Percentiles rank a stretch among this genome's conserved stretches.
Evolutionary conservation across 2,888 invertebrate genomes (phyloP).

Genomic region (Isoperla grammatica): DNA sequence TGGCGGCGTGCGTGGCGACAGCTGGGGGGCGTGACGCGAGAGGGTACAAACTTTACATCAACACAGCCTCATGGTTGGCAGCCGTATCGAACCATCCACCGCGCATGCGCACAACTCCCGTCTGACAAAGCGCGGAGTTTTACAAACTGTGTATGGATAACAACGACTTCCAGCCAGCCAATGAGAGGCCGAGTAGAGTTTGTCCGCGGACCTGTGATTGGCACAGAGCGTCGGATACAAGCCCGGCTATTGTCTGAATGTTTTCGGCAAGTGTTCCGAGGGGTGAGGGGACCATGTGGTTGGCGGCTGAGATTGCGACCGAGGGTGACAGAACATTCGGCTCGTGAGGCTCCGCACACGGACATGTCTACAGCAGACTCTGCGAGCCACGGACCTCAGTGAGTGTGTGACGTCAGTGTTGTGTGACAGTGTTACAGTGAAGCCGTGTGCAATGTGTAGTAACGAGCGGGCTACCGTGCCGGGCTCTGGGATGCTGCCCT

Average conservation of each 20-base stretch:
- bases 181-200: constrained; percentile 2
- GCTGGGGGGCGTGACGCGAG: background rate
- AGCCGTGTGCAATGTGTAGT: constrained; percentile 40
- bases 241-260: constrained; percentile 4
- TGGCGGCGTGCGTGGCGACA: background rate
- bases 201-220: constrained; percentile 5
- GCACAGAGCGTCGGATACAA: constrained; percentile 5
- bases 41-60: background rate
- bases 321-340: too few relatives aligned
- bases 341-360: too few relatives aligned
- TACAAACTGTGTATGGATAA: constrained; percentile 13
- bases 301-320: too few relatives aligned
- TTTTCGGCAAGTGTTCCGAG: background rate
- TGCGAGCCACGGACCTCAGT: too few relatives aligned
- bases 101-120: background rate
- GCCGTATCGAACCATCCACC: background rate
- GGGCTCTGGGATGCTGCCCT: constrained; percentile 29
- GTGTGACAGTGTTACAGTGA: background rate
- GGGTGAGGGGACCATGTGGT: too few relatives aligned
- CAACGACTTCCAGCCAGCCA: constrained; percentile 1
- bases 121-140: constrained; percentile 1
- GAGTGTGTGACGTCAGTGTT: too few relatives aligned
- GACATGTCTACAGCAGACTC: too few relatives aligned
- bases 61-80: too few relatives aligned
- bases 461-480: constrained; percentile 41